phyloP scores from a whole-genome alignment of 2,888 invertebrate genomes.

The Aquatica leii region DNA sequence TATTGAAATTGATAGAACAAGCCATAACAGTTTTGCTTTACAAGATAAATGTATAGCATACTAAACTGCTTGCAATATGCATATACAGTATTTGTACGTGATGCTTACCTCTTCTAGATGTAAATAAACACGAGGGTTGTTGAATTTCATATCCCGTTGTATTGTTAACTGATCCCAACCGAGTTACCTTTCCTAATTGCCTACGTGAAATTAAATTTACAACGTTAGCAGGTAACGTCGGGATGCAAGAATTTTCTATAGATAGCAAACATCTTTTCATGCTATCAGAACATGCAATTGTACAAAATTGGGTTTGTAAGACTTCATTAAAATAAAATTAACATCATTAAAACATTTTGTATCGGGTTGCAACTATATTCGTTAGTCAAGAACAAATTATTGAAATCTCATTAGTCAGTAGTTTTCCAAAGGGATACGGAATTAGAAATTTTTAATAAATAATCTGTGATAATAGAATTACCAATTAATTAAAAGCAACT shows the following conservation, averaged over 20 bases:
- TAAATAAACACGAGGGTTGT: constrained; percentile 25
- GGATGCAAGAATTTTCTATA: too few species aligned
- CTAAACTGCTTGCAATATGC: constrained; percentile 28
- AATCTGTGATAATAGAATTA: too few species aligned
- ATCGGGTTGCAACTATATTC: background rate
- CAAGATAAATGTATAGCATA: constrained; percentile 20
- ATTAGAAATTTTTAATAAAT: too few species aligned
- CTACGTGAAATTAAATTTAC: constrained; percentile 8
- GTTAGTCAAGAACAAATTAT: too few species aligned
- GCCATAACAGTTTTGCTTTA: constrained; percentile 15
- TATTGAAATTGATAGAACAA: constrained; percentile 18
- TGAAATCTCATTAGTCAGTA: too few species aligned
- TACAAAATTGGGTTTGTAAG: background rate
- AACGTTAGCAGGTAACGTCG: background rate
- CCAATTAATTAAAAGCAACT: too few species aligned
- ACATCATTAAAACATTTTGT: background rate
- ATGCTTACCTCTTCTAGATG: constrained; percentile 13
- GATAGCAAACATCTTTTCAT: background rate
- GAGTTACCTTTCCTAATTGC: constrained; percentile 21
- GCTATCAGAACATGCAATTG: too few species aligned
- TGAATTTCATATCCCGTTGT: constrained; percentile 24
- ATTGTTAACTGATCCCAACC: constrained; percentile 23
- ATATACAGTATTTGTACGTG: constrained; percentile 13
- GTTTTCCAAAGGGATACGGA: too few species aligned
- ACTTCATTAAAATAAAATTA: background rate